These are phyloP conservation scores for Cephonodes hylas DNA, from an alignment of 2,888 invertebrate genomes.

Conservation along the genomic window DNA sequence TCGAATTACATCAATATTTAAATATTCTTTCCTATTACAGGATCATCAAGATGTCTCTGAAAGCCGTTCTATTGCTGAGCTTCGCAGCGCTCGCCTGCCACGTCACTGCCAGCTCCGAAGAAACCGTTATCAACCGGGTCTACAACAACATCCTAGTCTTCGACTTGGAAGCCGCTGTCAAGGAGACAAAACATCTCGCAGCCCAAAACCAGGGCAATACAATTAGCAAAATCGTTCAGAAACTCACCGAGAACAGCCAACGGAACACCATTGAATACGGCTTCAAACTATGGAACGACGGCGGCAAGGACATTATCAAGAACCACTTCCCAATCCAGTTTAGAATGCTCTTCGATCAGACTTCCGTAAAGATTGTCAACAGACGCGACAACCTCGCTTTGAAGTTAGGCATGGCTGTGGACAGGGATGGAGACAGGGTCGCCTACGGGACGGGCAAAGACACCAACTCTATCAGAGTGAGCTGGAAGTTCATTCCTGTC, in stretches of 20 bases:
- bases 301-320: slow-evolving; percentile 10
- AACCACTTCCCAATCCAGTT: slow-evolving; percentile 16
- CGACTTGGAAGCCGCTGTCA: not conserved
- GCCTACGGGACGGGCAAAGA: slow-evolving; percentile 17
- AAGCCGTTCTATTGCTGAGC: not conserved
- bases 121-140: not conserved
- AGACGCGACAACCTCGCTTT: slow-evolving; percentile 16
- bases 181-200: not conserved
- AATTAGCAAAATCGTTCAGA: not conserved
- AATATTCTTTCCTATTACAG: not conserved
- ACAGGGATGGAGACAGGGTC: slow-evolving; percentile 14
- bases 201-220: not conserved
- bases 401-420: slow-evolving; percentile 10
- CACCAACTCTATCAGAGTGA: slow-evolving; percentile 13
- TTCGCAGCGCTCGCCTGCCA: not conserved
- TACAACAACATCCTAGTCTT: not conserved
- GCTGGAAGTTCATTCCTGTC: slow-evolving; percentile 18
- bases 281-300: slow-evolving; percentile 18
- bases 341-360: slow-evolving; percentile 11
- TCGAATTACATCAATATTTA: too few species aligned
- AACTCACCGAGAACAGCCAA: slow-evolving; percentile 10
- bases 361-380: slow-evolving; percentile 14
- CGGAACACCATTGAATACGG: slow-evolving; percentile 15
- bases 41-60: not conserved
- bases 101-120: not conserved